Evolutionary conservation across 2,888 invertebrate genomes (phyloP).

Genomic region (Acleris holmiana): DNA sequence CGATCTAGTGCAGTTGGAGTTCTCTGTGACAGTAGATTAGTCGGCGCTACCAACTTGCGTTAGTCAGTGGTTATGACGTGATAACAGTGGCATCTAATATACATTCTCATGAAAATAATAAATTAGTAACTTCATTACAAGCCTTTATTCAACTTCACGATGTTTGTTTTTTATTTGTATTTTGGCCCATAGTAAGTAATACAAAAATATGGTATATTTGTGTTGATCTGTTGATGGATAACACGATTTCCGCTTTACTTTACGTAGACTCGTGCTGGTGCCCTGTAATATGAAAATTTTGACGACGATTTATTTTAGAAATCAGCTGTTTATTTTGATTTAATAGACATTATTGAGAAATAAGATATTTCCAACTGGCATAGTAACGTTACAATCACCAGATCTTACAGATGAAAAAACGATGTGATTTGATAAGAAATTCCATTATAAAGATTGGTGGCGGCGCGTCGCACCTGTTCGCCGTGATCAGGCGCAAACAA

Average conservation of each 20-base stretch:
- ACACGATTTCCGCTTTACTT: too few relatives aligned
- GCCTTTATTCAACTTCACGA: too few relatives aligned
- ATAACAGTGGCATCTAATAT: too few relatives aligned
- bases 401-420: conserved; percentile 52
- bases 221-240: too few relatives aligned
- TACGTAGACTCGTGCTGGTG: too few relatives aligned
- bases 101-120: neutral
- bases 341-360: neutral
- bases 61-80: neutral
- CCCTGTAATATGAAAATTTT: too few relatives aligned
- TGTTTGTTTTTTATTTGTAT: too few relatives aligned
- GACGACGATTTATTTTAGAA: too few relatives aligned
- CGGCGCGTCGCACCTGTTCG: conserved; percentile 67
- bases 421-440: conserved; percentile 74
- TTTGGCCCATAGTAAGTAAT: too few relatives aligned
- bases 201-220: too few relatives aligned
- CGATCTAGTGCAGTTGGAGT: conserved; percentile 19
- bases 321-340: neutral
- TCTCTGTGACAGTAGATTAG: conserved; percentile 16
- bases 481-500: conserved; percentile 76
- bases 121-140: neutral
- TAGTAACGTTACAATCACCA: conserved; percentile 44
- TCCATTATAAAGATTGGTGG: conserved; percentile 77
- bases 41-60: conserved; percentile 15
- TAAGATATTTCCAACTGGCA: conserved; percentile 2